Conservation (phyloP, 2,888 invertebrate genomes). For the Drosophila kuntzei region DNA sequence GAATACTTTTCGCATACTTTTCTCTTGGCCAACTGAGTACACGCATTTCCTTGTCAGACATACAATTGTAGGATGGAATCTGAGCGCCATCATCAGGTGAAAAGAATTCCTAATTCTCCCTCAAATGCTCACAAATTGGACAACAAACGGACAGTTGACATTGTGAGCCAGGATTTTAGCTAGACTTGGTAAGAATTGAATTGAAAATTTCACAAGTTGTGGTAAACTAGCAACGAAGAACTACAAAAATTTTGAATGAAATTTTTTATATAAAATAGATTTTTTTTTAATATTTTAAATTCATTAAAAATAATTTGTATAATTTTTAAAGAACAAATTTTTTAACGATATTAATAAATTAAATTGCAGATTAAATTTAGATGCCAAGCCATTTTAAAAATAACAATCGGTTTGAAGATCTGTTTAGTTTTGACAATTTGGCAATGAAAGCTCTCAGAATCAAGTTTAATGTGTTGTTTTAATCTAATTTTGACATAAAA, state of each 20-base stretch:
- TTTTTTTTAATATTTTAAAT: too few species aligned
- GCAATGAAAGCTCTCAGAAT: too few species aligned
- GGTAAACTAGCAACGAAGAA: neutral
- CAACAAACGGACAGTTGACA: neutral
- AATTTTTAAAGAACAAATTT: too few species aligned
- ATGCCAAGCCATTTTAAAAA: too few species aligned
- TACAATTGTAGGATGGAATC: slow-evolving; percentile 23
- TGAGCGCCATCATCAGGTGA: slow-evolving; percentile 60
- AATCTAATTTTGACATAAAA: too few species aligned
- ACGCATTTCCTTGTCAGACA: slow-evolving; percentile 15
- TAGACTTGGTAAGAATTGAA: neutral
- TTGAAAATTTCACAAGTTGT: neutral
- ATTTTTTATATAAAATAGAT: neutral
- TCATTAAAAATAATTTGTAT: too few species aligned
- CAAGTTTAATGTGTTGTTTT: too few species aligned
- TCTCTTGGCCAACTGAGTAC: slow-evolving; percentile 9
- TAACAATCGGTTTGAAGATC: too few species aligned
- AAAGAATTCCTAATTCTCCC: slow-evolving; percentile 84
- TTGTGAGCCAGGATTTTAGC: neutral
- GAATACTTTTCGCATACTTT: slow-evolving; percentile 13
- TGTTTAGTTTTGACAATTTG: too few species aligned
- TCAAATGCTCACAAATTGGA: slow-evolving; percentile 79
- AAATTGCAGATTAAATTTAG: too few species aligned
- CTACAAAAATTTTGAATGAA: neutral
- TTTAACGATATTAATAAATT: too few species aligned